Evolutionary conservation across 2,888 invertebrate genomes (phyloP), one percentile per base, ranked within the genome.

Genomic region (Drosophila neonasuta): DNA sequence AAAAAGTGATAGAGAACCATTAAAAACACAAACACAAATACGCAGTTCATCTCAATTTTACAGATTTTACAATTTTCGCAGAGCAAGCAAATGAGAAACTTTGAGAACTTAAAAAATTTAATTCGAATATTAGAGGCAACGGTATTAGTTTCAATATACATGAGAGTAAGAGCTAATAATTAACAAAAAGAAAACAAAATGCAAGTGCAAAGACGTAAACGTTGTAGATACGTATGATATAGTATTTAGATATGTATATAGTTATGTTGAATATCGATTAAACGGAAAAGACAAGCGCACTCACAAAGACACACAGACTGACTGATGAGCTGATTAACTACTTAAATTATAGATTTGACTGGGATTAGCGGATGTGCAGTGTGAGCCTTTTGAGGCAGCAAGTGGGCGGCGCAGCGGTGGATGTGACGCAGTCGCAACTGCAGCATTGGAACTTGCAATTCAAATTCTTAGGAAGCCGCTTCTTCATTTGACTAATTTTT

Each of bases 351-450:
- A 41, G 48, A 11, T 5, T 36, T 36, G 36, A 56, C 42, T 48
- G 49, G 45, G 60, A 73, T 83, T 89, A 91, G 69, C 90, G 89
- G 65, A 91, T 90, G 88, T 90, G 90, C 81, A 91, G 80, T 50
- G 88, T 90, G 77, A 91, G 90, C 88, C 90, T 92, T 89, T 91
- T 91, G 72, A 90, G 89, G 87, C 89, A 90, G 88, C 90, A 90
- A 77, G 69, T 79, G 62, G 74, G 48, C 54, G 80, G 72, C 17
- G 39, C 56, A 52, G 59, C 46, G 34, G 52, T 63, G 68, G 67
- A 64, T 57, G 67, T 61, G 55, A 64, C 60, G 58, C 86, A 84
- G 65, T 67, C 46, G 74, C 85, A 86, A 50, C 68, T 71, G 77
- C 81, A 86, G 56, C 85, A 86, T 56, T 69, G 81, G 63, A 86